phyloP scores from a whole-genome alignment of 2,888 invertebrate genomes.

The Arctia plantaginis region DNA sequence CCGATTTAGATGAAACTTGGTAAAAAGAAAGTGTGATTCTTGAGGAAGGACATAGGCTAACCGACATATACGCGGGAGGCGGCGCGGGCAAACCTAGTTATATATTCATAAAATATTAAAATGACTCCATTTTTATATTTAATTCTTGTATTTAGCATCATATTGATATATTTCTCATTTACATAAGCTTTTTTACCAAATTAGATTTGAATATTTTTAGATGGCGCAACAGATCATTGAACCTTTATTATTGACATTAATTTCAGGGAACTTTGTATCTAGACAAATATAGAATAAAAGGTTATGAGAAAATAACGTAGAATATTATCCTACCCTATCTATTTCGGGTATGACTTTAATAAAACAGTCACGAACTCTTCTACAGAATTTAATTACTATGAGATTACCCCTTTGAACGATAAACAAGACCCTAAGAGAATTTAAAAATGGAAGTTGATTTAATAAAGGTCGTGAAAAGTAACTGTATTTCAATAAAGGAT shows the following conservation, averaged over 20 bases:
- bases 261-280: neutral
- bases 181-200: neutral
- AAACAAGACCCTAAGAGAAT: constrained; percentile 34
- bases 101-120: no score
- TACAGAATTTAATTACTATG: constrained; percentile 32
- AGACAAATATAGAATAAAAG: neutral
- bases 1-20: no score
- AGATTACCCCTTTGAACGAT: constrained; percentile 24
- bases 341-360: neutral
- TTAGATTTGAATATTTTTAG: neutral
- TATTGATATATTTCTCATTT: neutral
- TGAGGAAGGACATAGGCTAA: no score
- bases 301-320: neutral
- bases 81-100: no score
- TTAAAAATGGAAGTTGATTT: constrained; percentile 21
- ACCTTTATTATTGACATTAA: neutral
- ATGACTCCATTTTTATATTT: neutral
- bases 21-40: no score
- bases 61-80: no score
- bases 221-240: neutral
- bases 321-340: neutral
- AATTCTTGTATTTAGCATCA: neutral
- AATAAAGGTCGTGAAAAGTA: constrained; percentile 1
- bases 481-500: constrained; percentile 4
- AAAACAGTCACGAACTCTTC: constrained; percentile 11